These are phyloP conservation scores for Stenchaetothrips biformis DNA, from an alignment of 2,888 invertebrate species.

Conservation along the genomic window DNA sequence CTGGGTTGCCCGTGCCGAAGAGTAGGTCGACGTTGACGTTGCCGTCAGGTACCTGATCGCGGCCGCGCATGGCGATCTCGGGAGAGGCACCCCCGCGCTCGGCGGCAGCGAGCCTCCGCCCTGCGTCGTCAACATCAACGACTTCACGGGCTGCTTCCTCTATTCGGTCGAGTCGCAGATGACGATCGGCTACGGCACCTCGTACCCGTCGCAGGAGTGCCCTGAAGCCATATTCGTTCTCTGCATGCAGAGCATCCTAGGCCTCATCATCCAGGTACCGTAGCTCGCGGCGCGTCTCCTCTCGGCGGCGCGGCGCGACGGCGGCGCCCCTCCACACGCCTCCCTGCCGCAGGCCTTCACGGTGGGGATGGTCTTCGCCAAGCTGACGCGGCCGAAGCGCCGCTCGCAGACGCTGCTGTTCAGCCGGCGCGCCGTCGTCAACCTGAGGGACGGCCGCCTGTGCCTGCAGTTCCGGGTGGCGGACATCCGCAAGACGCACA, in stretches of 20 bases:
- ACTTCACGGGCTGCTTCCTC: constrained; percentile 60
- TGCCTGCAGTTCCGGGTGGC: constrained; percentile 77
- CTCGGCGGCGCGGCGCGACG: too few relatives aligned
- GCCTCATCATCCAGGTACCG: constrained; percentile 50
- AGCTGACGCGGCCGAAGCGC: constrained; percentile 71
- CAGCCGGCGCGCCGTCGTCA: constrained; percentile 58
- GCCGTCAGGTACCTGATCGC: constrained; percentile 3
- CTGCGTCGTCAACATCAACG: constrained; percentile 52
- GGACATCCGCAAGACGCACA: constrained; percentile 65
- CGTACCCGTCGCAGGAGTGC: constrained; percentile 77
- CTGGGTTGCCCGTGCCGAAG: too few relatives aligned
- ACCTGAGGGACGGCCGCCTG: constrained; percentile 69
- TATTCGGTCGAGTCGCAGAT: constrained; percentile 86
- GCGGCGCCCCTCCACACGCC: constrained; percentile 42
- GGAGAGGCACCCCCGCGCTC: neutral
- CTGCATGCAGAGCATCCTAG: constrained; percentile 72
- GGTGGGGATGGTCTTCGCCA: constrained; percentile 67
- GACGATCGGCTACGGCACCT: constrained; percentile 77
- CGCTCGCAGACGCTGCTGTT: constrained; percentile 73
- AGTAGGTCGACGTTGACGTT: too few relatives aligned
- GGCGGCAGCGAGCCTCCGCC: constrained; percentile 42
- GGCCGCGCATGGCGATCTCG: constrained; percentile 3
- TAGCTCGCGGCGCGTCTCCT: neutral
- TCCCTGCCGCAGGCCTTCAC: constrained; percentile 54
- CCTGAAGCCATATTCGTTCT: constrained; percentile 77